A percentile compares a stretch with the other conserved stretches of the same genome.
These are phyloP conservation scores for Ciconia boyciana DNA, from an alignment of 2,113 vertebrate genomes.

Conservation along the genomic window DNA sequence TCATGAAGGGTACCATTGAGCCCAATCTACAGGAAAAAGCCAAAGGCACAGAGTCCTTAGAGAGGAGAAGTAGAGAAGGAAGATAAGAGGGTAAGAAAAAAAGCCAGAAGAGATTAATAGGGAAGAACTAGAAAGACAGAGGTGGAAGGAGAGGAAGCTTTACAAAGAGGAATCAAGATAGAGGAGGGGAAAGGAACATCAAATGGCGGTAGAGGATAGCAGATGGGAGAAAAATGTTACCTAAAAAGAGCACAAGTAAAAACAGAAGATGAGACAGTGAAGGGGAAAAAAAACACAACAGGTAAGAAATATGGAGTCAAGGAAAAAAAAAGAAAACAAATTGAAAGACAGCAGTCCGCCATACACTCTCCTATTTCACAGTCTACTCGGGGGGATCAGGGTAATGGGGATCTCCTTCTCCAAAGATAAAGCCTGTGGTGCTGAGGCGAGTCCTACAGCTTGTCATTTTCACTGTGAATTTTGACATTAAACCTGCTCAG, in stretches of 20 bases:
- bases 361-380: not conserved
- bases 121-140: not conserved
- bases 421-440: not conserved
- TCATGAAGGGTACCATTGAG: slow-evolving; percentile 2
- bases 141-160: not conserved
- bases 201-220: not conserved
- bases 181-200: not conserved
- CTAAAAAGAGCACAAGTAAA: not conserved
- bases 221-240: not conserved
- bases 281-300: not conserved
- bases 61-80: not conserved
- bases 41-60: slow-evolving; percentile 14
- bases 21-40: slow-evolving; percentile 2
- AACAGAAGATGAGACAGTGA: not conserved
- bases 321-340: not conserved
- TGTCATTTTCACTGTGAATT: not conserved
- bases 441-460: not conserved
- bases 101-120: not conserved
- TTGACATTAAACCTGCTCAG: not conserved
- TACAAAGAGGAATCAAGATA: not conserved
- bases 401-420: not conserved
- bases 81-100: not conserved
- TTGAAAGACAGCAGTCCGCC: not conserved
- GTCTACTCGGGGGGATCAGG: not conserved
- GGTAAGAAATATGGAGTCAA: not conserved